Percentiles rank a stretch among this genome's conserved stretches.
These are phyloP conservation scores for Ochlodes sylvanus DNA, from an alignment of 2,888 invertebrate species.

Conservation along the genomic window DNA sequence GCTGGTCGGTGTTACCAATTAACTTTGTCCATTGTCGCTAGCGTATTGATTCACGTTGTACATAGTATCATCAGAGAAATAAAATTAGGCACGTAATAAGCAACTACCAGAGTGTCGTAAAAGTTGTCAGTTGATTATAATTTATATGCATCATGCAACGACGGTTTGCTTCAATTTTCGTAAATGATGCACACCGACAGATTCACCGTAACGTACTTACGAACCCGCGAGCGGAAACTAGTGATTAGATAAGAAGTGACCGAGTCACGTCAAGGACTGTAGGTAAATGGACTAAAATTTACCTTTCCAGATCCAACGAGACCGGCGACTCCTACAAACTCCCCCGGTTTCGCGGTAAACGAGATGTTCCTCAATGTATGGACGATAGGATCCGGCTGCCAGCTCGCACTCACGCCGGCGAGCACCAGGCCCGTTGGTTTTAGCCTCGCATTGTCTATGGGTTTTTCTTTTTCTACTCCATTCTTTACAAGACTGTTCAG, in stretches of 20 bases:
- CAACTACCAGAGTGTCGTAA: too few species aligned
- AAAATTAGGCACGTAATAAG: too few species aligned
- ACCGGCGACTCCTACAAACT: conserved; percentile 88
- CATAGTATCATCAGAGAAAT: too few species aligned
- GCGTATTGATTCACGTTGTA: too few species aligned
- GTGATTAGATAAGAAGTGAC: neutral
- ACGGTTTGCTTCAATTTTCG: too few species aligned
- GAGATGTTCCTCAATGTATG: conserved; percentile 83
- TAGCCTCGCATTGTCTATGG: conserved; percentile 50
- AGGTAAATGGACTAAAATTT: conserved; percentile 27
- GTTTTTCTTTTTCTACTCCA: conserved; percentile 60
- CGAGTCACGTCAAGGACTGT: neutral
- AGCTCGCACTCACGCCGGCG: conserved; percentile 72
- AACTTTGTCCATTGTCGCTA: too few species aligned
- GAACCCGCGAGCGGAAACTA: too few species aligned
- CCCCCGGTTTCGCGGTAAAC: conserved; percentile 80
- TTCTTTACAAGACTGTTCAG: conserved; percentile 51
- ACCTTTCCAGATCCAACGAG: conserved; percentile 92
- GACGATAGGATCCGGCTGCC: conserved; percentile 75
- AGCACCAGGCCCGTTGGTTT: conserved; percentile 64
- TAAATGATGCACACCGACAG: too few species aligned
- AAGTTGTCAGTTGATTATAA: too few species aligned
- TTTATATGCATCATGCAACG: too few species aligned
- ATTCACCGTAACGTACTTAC: too few species aligned
- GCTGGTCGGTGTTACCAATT: too few species aligned